A percentile compares a stretch with the other conserved stretches of the same genome.
These are phyloP conservation scores for Sericinus montela DNA, from an alignment of 2,888 invertebrate genomes.

Conservation along the genomic window DNA sequence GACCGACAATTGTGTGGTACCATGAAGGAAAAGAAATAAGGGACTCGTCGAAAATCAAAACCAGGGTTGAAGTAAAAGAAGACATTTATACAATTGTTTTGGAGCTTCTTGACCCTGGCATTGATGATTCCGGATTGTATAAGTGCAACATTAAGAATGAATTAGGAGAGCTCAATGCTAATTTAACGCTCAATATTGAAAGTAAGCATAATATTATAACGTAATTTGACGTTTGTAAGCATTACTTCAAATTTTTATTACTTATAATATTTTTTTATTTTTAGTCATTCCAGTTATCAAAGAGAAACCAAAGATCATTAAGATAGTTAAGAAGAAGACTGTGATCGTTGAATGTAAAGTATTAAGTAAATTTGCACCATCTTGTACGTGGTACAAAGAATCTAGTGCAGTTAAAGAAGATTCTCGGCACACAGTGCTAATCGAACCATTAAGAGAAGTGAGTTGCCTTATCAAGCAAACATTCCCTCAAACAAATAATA, in stretches of 20 bases:
- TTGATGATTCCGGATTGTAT: constrained; percentile 98
- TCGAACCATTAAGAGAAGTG: constrained; percentile 89
- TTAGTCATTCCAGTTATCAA: constrained; percentile 95
- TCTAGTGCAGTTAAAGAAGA: constrained; percentile 87
- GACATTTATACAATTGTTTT: constrained; percentile 93
- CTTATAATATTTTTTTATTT: constrained; percentile 23
- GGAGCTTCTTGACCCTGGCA: constrained; percentile 93
- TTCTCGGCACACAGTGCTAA: constrained; percentile 85
- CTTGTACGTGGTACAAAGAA: constrained; percentile 97
- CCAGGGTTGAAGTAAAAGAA: constrained; percentile 86
- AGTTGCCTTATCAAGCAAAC: constrained; percentile 28
- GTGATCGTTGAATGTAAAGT: constrained; percentile 96
- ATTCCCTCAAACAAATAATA: neutral
- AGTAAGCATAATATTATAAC: constrained; percentile 81
- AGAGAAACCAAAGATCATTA: constrained; percentile 94
- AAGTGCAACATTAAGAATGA: constrained; percentile 98
- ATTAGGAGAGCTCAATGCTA: constrained; percentile 97
- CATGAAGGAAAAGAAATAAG: constrained; percentile 82
- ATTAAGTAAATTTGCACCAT: constrained; percentile 94
- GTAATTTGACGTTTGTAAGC: no score
- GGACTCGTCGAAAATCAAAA: constrained; percentile 90
- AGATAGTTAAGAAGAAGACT: constrained; percentile 94
- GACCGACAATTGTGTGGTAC: constrained; percentile 73
- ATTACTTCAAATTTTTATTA: neutral
- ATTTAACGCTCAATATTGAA: constrained; percentile 98